Evolutionary conservation across 1,140 invertebrate species (phyloP), one percentile per base, ranked within the genome.

Genomic region (Paraescarpia echinospica): DNA sequence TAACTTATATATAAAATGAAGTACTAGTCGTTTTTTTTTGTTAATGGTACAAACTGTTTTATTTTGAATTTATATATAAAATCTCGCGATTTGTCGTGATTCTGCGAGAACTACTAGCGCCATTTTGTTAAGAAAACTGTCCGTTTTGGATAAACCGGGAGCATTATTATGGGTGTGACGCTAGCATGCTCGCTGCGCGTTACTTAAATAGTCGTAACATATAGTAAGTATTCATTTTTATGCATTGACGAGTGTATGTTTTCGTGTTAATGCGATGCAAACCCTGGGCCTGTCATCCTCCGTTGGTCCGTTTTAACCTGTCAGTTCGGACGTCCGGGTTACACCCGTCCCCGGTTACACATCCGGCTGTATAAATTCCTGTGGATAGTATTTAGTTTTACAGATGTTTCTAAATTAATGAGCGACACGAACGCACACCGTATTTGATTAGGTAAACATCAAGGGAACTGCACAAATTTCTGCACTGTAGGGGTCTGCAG

Each of bases 41-140:
- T 77, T 22, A 77, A 77, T 18, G 22, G 4, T 14, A 77, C 9
- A 77, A 41, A 77, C 59, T 51, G 18, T 77, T 18, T 12, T 77
- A 77, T 77, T 77, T 34, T 27, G 34, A 4, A 27, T 35, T 59
- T 34, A 34, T 51, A 35, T 59, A 12, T 12, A 35, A 51, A 92
- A 18, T 51, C 41, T 92, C 41, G 91, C 14, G 51, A 59, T 31
- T 34, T 92, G 41, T 9, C 92, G 51, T n/a, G n/a, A 88, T 33
- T 88, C 33, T 89, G 18, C 92, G 92, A 91, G 92, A 92, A 88
- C 48, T 31, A 27, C 27, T 27, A 88, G 34, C 92, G 92, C 92
- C 92, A 92, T 92, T 92, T 92, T 92, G 92, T 92, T 34, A 48
- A 35, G 59, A 59, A 92, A 33, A 34, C 89, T 89, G 51, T 89